Evolutionary conservation across 2,113 vertebrate genomes (phyloP).

Genomic region (Rhegmatorhina hoffmannsi): DNA sequence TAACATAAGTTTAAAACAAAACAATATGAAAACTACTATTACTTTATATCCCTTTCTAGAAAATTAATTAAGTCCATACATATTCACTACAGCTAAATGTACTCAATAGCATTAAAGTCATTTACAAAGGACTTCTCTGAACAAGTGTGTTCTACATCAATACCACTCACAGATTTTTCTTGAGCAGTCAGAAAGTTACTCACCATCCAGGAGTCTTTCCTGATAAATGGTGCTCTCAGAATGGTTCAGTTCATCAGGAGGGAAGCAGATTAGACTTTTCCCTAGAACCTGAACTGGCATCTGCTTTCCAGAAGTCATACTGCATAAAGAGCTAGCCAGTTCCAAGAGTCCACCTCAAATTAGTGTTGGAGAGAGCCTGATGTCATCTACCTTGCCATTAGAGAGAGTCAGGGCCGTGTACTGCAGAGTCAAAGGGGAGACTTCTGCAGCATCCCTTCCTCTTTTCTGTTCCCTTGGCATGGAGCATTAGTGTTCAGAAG

Average conservation of each 20-base stretch:
- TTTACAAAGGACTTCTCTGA: constrained; percentile 47
- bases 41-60: constrained; percentile 12
- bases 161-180: constrained; percentile 42
- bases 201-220: constrained; percentile 72
- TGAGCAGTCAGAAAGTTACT: constrained; percentile 68
- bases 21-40: constrained; percentile 34
- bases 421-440: constrained; percentile 42
- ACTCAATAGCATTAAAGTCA: constrained; percentile 13
- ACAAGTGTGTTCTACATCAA: constrained; percentile 43
- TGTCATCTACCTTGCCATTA: constrained; percentile 22
- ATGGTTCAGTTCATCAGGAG: constrained; percentile 63
- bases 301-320: not conserved
- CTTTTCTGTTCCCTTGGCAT: constrained; percentile 75
- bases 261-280: constrained; percentile 57
- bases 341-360: constrained; percentile 34
- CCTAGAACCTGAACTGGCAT: constrained; percentile 44
- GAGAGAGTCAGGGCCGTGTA: not conserved
- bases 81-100: constrained; percentile 37
- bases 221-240: constrained; percentile 72
- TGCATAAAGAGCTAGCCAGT: constrained; percentile 53
- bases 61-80: constrained; percentile 31
- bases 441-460: constrained; percentile 46
- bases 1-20: constrained; percentile 36
- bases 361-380: not conserved
- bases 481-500: not conserved